These are phyloP conservation scores for Elgonia sp. DNA, from an alignment of 2,888 invertebrate species.

Conservation along the genomic window DNA sequence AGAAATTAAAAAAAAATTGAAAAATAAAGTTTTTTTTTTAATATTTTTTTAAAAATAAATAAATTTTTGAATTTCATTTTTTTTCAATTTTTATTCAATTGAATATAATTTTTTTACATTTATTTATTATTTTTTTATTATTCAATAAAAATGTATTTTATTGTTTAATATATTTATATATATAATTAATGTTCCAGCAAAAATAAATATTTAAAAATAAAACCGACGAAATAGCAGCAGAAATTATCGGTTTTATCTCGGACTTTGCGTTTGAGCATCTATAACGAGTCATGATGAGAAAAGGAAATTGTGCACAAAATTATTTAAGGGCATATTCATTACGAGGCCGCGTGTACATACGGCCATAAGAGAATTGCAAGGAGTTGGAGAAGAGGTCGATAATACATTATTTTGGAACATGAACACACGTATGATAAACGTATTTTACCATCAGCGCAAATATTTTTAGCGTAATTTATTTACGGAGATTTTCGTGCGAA, in stretches of 20 bases:
- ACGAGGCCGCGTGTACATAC: conserved; percentile 47
- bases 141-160: too few species aligned
- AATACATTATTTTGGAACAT: conserved; percentile 94
- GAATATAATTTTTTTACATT: too few species aligned
- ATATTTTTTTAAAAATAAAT: too few species aligned
- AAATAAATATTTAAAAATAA: conserved; percentile 36
- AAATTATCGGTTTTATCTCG: conserved; percentile 57
- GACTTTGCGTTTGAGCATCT: conserved; percentile 59
- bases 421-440: conserved; percentile 91
- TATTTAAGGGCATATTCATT: conserved; percentile 73
- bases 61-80: too few species aligned
- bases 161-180: too few species aligned
- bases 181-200: too few species aligned
- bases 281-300: conserved; percentile 70
- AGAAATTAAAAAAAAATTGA: too few species aligned
- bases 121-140: too few species aligned
- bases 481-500: conserved; percentile 65
- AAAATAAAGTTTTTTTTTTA: too few species aligned
- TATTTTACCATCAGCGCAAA: conserved; percentile 58
- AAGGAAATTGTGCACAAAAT: conserved; percentile 74
- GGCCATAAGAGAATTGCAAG: conserved; percentile 44
- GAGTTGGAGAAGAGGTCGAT: conserved; percentile 64
- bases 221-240: neutral
- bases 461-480: conserved; percentile 71
- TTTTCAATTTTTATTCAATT: too few species aligned